A percentile compares a stretch with the other conserved stretches of the same genome.
Conservation (phyloP, 37 sponge, comb jelly and placozoan species). For the Cliona cf. orientalis region DNA sequence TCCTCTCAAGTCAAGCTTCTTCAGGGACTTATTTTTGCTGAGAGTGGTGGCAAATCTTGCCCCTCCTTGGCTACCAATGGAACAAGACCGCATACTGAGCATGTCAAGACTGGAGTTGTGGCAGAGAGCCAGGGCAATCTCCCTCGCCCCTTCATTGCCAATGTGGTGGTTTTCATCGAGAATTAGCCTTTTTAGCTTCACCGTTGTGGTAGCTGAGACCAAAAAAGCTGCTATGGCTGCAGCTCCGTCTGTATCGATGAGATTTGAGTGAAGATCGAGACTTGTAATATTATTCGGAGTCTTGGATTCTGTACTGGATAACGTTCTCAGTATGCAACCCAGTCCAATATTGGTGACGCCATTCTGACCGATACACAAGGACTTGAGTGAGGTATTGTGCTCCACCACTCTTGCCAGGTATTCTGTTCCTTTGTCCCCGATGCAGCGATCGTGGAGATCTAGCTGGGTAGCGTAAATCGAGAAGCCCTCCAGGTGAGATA, state of each 20-base stretch:
- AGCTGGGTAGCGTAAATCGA: slow-evolving; percentile 47
- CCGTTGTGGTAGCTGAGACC: neutral
- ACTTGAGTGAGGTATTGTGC: neutral
- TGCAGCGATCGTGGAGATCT: slow-evolving; percentile 35
- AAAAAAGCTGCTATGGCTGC: slow-evolving; percentile 8
- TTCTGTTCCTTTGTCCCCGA: slow-evolving; percentile 38
- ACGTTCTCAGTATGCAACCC: neutral
- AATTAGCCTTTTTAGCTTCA: neutral
- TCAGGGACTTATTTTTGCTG: slow-evolving; percentile 3
- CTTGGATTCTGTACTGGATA: no score
- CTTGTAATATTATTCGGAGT: neutral
- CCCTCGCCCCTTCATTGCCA: slow-evolving; percentile 23
- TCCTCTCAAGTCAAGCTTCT: slow-evolving; percentile 23
- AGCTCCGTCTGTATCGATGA: slow-evolving; percentile 13
- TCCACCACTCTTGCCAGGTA: slow-evolving; percentile 1
- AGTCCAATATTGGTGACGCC: slow-evolving; percentile 28
- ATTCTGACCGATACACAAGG: slow-evolving; percentile 30
- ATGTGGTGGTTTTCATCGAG: slow-evolving; percentile 34
- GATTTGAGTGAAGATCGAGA: slow-evolving; percentile 39
- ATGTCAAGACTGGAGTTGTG: slow-evolving; percentile 10
- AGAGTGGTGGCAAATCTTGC: slow-evolving; percentile 11
- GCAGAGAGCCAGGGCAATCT: slow-evolving; percentile 19
- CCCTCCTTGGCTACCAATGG: slow-evolving; percentile 22
- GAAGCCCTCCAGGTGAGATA: slow-evolving; percentile 2
- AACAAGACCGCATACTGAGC: slow-evolving; percentile 33